Evolutionary conservation across 2,888 invertebrate species (phyloP).

Genomic region (Cantharis rustica): DNA sequence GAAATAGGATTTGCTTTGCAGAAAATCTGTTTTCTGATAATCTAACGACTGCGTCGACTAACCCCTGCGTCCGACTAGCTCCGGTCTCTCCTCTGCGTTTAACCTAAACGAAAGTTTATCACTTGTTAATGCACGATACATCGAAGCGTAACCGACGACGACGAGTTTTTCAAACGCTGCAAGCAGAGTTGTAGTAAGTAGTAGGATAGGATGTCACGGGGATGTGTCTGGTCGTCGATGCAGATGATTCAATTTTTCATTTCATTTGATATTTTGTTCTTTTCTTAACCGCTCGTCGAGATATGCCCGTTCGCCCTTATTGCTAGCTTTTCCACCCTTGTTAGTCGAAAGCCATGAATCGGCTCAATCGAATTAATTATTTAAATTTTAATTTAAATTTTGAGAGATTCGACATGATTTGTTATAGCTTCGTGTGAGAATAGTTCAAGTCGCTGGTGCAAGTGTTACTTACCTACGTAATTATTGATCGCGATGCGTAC

Average conservation of each 20-base stretch:
- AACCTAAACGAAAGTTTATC: not conserved
- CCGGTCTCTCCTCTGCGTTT: not conserved
- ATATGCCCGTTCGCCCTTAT: not conserved
- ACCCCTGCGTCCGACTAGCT: not conserved
- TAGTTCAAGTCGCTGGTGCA: not conserved
- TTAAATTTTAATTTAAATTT: not conserved
- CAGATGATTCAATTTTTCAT: not conserved
- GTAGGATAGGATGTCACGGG: not conserved
- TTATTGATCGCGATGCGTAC: conserved; percentile 1
- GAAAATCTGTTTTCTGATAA: no score
- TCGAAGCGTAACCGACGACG: not conserved
- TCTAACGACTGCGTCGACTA: not conserved
- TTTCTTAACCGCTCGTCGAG: not conserved
- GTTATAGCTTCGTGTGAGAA: not conserved
- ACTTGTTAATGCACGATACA: not conserved
- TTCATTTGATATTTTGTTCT: not conserved
- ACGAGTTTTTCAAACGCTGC: not conserved
- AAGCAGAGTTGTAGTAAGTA: no score
- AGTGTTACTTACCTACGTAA: not conserved
- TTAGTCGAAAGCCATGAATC: not conserved
- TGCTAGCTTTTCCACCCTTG: not conserved
- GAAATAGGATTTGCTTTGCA: no score
- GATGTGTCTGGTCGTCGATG: not conserved
- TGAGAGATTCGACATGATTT: not conserved
- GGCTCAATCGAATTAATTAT: not conserved